phyloP scores from a whole-genome alignment of 1,140 invertebrate genomes.

The Orius insidiosus region DNA sequence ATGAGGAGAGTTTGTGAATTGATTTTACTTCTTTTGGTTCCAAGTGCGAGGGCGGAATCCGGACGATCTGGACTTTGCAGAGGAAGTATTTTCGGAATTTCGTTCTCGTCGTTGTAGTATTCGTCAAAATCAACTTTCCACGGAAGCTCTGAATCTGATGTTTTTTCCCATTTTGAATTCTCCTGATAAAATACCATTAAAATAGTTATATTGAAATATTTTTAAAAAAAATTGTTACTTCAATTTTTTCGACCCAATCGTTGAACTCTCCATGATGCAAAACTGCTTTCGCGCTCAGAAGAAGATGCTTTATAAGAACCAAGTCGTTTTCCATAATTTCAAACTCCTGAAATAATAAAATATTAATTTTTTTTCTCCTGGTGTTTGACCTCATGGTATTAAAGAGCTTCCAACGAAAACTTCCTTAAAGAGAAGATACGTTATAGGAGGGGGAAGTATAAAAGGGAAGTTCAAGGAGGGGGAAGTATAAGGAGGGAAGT shows the following conservation, averaged over 20 bases:
- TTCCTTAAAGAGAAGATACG: too few relatives aligned
- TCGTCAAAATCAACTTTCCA: constrained; percentile 11
- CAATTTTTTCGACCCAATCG: constrained; percentile 13
- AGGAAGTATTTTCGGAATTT: not conserved
- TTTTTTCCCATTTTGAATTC: constrained; percentile 5
- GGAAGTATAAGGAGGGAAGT: too few relatives aligned
- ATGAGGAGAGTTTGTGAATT: too few relatives aligned
- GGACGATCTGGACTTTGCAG: not conserved
- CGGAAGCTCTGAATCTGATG: constrained; percentile 3
- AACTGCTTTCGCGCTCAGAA: constrained; percentile 7
- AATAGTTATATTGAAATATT: not conserved
- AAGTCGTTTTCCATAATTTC: constrained; percentile 1
- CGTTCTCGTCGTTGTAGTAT: constrained; percentile 4
- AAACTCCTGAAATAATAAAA: constrained; percentile 12
- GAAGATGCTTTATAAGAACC: constrained; percentile 6
- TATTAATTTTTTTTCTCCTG: too few relatives aligned
- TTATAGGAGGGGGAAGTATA: too few relatives aligned
- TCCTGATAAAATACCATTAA: constrained; percentile 1
- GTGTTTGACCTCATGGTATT: too few relatives aligned
- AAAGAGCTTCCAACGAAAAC: too few relatives aligned
- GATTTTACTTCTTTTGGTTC: not conserved
- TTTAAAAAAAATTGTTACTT: constrained; percentile 10
- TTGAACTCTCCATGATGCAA: constrained; percentile 4
- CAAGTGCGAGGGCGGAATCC: not conserved
- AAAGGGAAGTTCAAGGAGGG: too few relatives aligned